phyloP scores from a whole-genome alignment of 92 coral and sea anemone species.

The Actinostola sp. region DNA sequence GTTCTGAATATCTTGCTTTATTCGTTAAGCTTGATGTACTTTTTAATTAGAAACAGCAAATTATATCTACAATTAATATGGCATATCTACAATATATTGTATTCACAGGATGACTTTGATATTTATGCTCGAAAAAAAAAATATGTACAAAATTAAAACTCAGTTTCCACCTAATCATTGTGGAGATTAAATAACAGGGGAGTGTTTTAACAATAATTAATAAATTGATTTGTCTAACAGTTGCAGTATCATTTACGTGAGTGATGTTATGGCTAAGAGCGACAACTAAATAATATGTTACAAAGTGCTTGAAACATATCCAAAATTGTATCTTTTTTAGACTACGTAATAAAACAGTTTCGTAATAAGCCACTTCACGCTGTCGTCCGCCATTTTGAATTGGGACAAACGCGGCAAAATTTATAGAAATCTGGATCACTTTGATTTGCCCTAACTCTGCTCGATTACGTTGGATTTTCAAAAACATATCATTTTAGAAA shows the following conservation, averaged over 20 bases:
- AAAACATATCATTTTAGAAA: no score
- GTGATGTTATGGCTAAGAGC: no score
- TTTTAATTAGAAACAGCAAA: conserved; percentile 22
- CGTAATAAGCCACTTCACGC: no score
- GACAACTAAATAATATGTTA: no score
- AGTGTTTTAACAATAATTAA: neutral
- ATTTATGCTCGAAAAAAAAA: conserved; percentile 13
- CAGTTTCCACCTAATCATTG: conserved; percentile 13
- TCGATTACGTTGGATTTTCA: no score
- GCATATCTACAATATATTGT: conserved; percentile 29
- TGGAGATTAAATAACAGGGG: conserved; percentile 3
- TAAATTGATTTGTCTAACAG: neutral
- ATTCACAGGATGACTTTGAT: conserved; percentile 18
- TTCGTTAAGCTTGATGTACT: conserved; percentile 4
- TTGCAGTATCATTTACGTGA: neutral
- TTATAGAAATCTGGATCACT: no score
- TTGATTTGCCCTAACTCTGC: no score
- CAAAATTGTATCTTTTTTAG: no score
- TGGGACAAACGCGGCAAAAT: no score
- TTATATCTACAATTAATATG: conserved; percentile 17
- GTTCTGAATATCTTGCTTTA: neutral
- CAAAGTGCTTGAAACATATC: no score
- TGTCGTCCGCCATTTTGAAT: no score
- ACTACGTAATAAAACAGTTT: no score
- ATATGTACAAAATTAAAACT: conserved; percentile 29